Percentiles rank a stretch among this genome's conserved stretches.
Evolutionary conservation across 2,113 vertebrate genomes (phyloP).

Genomic region (Zosterops borbonicus): DNA sequence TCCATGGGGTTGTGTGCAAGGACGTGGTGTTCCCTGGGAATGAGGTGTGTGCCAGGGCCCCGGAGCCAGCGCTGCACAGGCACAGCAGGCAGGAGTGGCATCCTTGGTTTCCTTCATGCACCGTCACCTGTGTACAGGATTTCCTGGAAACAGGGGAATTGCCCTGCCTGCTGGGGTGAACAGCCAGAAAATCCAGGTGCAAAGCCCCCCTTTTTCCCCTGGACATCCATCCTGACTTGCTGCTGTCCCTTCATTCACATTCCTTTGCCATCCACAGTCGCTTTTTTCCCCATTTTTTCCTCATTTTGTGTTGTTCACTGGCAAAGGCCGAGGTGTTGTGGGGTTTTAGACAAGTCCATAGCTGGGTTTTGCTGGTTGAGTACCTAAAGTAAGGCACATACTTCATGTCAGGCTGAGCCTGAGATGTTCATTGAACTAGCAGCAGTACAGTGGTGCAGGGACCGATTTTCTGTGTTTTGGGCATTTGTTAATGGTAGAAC

Average conservation of each 20-base stretch:
- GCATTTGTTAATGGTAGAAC: fast-evolving
- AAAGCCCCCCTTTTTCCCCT: not conserved
- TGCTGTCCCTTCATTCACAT: not conserved
- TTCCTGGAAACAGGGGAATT: not conserved
- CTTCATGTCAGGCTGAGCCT: not conserved
- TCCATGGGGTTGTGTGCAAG: fast-evolving
- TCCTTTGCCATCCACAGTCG: not conserved
- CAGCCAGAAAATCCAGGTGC: fast-evolving
- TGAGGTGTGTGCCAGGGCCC: not conserved
- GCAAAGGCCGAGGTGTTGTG: fast-evolving
- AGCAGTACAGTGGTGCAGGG: not conserved
- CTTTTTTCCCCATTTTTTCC: not conserved
- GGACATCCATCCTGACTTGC: fast-evolving
- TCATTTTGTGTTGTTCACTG: fast-evolving
- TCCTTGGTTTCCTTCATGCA: fast-evolving
- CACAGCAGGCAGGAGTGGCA: not conserved
- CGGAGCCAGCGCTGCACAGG: fast-evolving
- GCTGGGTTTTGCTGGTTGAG: not conserved
- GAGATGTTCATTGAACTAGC: not conserved
- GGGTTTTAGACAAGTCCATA: fast-evolving
- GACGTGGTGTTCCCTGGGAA: not conserved
- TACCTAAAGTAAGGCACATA: fast-evolving
- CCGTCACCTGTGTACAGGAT: not conserved
- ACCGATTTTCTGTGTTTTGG: not conserved
- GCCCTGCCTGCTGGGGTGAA: not conserved